Evolutionary conservation across 2,797 vertebrate genomes (phyloP).

Genomic region (Tokudaia tokunoshimensis): DNA sequence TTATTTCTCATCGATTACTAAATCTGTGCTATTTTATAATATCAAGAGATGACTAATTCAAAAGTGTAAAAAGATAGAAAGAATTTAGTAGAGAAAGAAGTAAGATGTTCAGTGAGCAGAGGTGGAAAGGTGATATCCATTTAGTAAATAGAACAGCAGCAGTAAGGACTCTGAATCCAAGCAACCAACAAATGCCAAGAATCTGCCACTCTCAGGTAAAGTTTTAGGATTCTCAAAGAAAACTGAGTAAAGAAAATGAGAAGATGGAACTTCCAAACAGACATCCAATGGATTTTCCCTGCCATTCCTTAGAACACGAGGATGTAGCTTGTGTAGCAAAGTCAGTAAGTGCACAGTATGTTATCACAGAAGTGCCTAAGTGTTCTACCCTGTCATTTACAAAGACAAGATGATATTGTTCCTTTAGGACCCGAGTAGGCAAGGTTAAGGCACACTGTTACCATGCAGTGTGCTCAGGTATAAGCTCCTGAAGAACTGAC

Average conservation of each 20-base stretch:
- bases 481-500: not conserved
- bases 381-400: not conserved
- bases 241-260: not conserved
- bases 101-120: not conserved
- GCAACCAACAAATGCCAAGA: not conserved
- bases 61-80: not conserved
- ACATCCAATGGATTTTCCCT: not conserved
- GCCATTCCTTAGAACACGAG: not conserved
- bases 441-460: not conserved
- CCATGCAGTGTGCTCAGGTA: not conserved
- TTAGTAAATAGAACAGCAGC: not conserved
- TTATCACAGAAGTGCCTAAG: not conserved
- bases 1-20: not conserved
- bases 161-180: not conserved
- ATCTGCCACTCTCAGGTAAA: not conserved
- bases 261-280: not conserved
- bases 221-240: slow-evolving; percentile 3
- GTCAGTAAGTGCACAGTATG: not conserved
- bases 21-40: not conserved
- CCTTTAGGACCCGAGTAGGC: not conserved
- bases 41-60: not conserved
- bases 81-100: not conserved
- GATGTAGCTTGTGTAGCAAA: not conserved
- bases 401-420: not conserved
- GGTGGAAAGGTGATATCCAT: not conserved